These are phyloP conservation scores for Gerris buenoi DNA, from an alignment of 1,140 invertebrate species.

Conservation along the genomic window DNA sequence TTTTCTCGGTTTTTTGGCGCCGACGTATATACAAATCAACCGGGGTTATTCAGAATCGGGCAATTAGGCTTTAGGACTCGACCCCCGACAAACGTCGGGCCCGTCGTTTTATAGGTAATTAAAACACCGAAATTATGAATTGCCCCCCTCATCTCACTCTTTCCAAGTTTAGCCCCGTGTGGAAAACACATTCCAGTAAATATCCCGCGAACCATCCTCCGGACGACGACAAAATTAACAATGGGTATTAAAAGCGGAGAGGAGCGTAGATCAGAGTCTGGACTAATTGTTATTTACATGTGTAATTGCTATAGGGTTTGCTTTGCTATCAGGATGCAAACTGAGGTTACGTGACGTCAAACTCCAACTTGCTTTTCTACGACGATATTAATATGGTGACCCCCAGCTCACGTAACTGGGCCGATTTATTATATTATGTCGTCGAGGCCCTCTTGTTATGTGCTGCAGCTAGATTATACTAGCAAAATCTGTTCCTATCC, in stretches of 20 bases:
- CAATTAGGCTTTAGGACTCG: not conserved
- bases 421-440: not conserved
- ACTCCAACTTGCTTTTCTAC: not conserved
- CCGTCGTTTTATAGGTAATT: not conserved
- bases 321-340: not conserved
- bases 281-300: not conserved
- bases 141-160: not conserved
- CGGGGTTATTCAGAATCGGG: not conserved
- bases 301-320: not conserved
- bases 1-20: not conserved
- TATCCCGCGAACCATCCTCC: not conserved
- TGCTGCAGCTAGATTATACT: not conserved
- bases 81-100: not conserved
- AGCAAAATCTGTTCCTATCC: not conserved
- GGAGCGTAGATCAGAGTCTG: not conserved
- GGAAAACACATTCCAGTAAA: not conserved
- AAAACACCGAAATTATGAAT: not conserved
- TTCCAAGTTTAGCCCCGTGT: not conserved
- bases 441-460: too few relatives aligned
- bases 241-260: not conserved
- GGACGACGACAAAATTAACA: not conserved
- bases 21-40: not conserved
- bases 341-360: not conserved
- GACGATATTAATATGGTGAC: too few relatives aligned
- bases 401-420: not conserved